Evolutionary conservation across 2,113 vertebrate species (phyloP).

Genomic region (Mesocricetus auratus): DNA sequence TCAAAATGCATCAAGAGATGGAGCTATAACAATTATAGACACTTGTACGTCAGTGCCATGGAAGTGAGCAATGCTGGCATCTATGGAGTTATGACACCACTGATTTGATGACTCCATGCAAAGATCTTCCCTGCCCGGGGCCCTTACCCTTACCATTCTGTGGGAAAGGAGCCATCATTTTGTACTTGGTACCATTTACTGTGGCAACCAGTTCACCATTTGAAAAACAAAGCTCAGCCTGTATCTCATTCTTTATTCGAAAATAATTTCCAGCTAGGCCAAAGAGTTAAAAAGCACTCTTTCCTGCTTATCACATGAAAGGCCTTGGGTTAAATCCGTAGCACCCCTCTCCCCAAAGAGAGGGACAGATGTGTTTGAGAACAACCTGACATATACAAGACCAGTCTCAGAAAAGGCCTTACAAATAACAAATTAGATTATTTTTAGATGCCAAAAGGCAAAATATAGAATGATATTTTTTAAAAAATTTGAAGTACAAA

Average conservation of each 20-base stretch:
- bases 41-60: background rate
- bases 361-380: background rate
- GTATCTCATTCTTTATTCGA: constrained; percentile 24
- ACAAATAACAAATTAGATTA: background rate
- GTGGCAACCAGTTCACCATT: background rate
- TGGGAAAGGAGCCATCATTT: background rate
- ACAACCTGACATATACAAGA: background rate
- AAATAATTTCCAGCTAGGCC: constrained; percentile 16
- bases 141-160: background rate
- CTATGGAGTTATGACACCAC: background rate
- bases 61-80: background rate
- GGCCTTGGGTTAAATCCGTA: background rate
- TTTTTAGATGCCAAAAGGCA: constrained; percentile 34
- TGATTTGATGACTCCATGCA: background rate
- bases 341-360: background rate
- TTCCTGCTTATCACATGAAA: background rate
- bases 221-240: constrained; percentile 44
- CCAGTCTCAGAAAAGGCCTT: background rate
- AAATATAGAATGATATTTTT: background rate
- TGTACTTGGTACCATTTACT: constrained; percentile 3
- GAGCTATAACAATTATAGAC: background rate
- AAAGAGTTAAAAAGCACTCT: background rate
- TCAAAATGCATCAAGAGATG: background rate
- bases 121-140: background rate
- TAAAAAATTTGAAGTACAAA: background rate